Base-by-base conservation (phyloP, 2,888 invertebrate species). In the Drosophila neoperkinsi region DNA sequence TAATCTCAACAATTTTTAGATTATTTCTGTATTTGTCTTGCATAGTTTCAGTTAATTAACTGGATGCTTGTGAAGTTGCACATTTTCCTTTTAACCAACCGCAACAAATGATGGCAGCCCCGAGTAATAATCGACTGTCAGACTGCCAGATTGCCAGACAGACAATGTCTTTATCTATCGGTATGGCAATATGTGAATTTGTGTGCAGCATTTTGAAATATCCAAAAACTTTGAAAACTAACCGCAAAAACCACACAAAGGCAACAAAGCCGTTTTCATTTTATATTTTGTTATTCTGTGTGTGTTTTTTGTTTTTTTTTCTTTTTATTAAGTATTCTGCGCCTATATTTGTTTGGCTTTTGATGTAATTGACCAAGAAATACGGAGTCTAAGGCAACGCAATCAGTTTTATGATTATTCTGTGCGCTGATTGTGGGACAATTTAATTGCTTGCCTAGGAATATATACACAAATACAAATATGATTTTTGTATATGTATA, bases 211-310 rank as follows among this genome's bases (percentile, higher is more conserved):
- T 72, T 76, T 60, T 25, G 52, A 67, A 66, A 66, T 52, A 33
- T 58, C 34, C 13, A 52, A 71, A 59, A 71, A 62, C 34, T 53
- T 30, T 36, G 49, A 69, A 55, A 67, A 71, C 49, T 49, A 75
- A 77, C 76, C 77, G 60, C 76, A 77, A 61, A 60, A 71, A 50
- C 75, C 75, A 76, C 75, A 77, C 58, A 61, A 68, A 61, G 51
- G 43, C 71, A 57, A 36, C 46, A 41, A 71, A 71, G 36, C n/a
- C 28, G 49, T 69, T 71, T 55, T 49, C 36, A 51, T 59, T 74
- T 75, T 52, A 49, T 72, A 41, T 62, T 51, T 72, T 58, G 16
- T 50, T 53, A 49, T 36, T 58, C 38, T 46, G 30, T n/a, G 21
- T 46, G 2, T 7, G 21, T 25, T 41, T 31, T 55, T 61, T 18